These are phyloP conservation scores for Danio choprae DNA, from an alignment of 2,797 vertebrate genomes.

Conservation along the genomic window DNA sequence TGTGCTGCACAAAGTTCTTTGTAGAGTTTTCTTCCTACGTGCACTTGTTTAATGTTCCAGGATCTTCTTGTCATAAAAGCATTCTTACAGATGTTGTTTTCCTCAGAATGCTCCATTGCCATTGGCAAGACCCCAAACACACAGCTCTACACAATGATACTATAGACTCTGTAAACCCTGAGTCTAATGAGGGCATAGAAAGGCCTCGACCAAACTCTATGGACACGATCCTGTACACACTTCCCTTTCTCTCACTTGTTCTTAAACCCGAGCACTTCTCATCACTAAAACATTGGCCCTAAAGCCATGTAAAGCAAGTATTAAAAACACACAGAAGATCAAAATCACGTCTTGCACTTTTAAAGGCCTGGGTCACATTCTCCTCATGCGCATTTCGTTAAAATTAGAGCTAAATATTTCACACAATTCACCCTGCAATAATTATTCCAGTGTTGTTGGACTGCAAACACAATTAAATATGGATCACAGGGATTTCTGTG, in stretches of 20 bases:
- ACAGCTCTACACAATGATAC: neutral
- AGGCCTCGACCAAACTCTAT: slow-evolving; percentile 1
- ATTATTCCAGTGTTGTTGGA: slow-evolving; percentile 38
- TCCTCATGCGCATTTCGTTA: slow-evolving; percentile 34
- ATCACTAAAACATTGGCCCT: slow-evolving; percentile 51
- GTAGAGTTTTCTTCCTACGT: neutral
- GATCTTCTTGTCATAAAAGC: slow-evolving; percentile 13
- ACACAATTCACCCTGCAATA: neutral
- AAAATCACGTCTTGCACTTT: neutral
- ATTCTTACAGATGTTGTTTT: slow-evolving; percentile 53
- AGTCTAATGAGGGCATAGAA: slow-evolving; percentile 49
- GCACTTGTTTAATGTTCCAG: slow-evolving; percentile 23
- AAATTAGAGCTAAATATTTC: slow-evolving; percentile 58
- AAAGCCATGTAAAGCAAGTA: slow-evolving; percentile 54
- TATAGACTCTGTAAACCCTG: slow-evolving; percentile 17
- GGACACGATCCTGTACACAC: slow-evolving; percentile 5
- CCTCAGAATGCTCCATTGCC: slow-evolving; percentile 34
- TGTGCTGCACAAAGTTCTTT: neutral
- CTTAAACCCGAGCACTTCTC: slow-evolving; percentile 4
- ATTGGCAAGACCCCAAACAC: slow-evolving; percentile 19
- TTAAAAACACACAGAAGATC: slow-evolving; percentile 17
- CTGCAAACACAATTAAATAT: slow-evolving; percentile 63
- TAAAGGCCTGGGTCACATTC: slow-evolving; percentile 23
- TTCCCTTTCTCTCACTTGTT: slow-evolving; percentile 3
- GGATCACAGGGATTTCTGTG: slow-evolving; percentile 50